phyloP scores from a whole-genome alignment of 2,797 vertebrate genomes.

The Esox masquinongy region DNA sequence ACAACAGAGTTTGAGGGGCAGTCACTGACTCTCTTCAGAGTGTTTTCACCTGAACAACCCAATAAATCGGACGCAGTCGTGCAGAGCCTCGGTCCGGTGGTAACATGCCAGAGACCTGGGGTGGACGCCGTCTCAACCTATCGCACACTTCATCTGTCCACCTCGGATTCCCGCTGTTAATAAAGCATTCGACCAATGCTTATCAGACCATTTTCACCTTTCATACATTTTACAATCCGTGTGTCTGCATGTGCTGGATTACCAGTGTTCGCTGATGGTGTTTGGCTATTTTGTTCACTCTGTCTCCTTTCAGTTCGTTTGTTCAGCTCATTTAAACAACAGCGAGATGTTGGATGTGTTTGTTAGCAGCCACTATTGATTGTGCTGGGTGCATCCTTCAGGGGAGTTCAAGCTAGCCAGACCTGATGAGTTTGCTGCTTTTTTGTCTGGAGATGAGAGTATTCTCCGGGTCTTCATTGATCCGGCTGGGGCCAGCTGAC shows the following conservation, averaged over 20 bases:
- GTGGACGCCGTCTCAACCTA: too few species aligned
- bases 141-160: too few species aligned
- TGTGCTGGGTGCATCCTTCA: slow-evolving; percentile 41
- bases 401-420: slow-evolving; percentile 37
- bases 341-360: slow-evolving; percentile 46
- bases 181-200: too few species aligned
- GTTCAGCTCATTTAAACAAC: slow-evolving; percentile 37
- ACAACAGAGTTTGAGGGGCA: too few species aligned
- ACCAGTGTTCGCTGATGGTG: background rate
- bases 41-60: too few species aligned
- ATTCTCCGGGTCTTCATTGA: slow-evolving; percentile 26
- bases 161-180: too few species aligned
- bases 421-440: too few species aligned
- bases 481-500: background rate
- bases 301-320: slow-evolving; percentile 3
- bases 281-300: slow-evolving; percentile 4
- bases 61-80: too few species aligned
- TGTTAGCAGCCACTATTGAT: slow-evolving; percentile 50
- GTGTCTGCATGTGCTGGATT: slow-evolving; percentile 7
- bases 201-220: too few species aligned
- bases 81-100: too few species aligned
- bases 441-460: slow-evolving; percentile 15
- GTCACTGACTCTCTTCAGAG: too few species aligned
- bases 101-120: too few species aligned
- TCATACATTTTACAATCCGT: background rate